Base-by-base conservation (phyloP, 1,140 invertebrate genomes). In the Leptinotarsa texana region DNA sequence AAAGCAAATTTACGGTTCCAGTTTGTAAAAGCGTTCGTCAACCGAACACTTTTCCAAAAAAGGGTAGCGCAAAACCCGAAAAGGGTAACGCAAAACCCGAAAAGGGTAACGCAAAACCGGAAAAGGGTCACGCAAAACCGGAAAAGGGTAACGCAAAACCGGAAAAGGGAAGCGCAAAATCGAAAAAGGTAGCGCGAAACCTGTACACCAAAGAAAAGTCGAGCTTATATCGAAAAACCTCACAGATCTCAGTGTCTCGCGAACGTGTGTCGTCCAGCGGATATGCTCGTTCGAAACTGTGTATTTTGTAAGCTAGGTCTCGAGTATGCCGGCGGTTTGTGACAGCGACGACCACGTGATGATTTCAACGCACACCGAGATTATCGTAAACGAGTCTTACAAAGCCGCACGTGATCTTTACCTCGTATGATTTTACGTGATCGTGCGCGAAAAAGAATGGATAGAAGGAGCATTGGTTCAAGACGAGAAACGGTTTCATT, bases 1-100 rank as follows among this genome's bases (percentile, higher is more conserved):
- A 91, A 91, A 77, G 73, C 51, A 57, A 57, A 57, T 57, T 78
- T 73, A 73, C 21, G 42, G 27, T 67, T 67, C 22, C 42, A 57
- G 51, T 57, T 17, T 13, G 51, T 15, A 57, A 57, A 57, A 18
- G 51, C n/a, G 51, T 57, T 65, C 21, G 63, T 13, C 22, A 21
- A 22, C 6, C 63, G 63, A 57, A 57, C 51, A 57, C 51, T 57
- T 57, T 57, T 18, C 51, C 17, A 15, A 57, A 57, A 57, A 57
- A 57, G n/a, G 33, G 51, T 57, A 17, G 51, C 51, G 51, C 51
- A 57, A 57, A 57, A 57, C 51, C 49, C 13, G n/a, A 51, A 51
- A 51, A 51, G n/a, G 13, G 49, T 51, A 51, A 4, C 51, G 51
- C 51, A n/a, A 57, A 17, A n/a, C 13, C 51, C 17, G 51, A 57